These are phyloP conservation scores for Bubo blakistoni DNA, from an alignment of 2,113 vertebrate species.

Conservation along the genomic window DNA sequence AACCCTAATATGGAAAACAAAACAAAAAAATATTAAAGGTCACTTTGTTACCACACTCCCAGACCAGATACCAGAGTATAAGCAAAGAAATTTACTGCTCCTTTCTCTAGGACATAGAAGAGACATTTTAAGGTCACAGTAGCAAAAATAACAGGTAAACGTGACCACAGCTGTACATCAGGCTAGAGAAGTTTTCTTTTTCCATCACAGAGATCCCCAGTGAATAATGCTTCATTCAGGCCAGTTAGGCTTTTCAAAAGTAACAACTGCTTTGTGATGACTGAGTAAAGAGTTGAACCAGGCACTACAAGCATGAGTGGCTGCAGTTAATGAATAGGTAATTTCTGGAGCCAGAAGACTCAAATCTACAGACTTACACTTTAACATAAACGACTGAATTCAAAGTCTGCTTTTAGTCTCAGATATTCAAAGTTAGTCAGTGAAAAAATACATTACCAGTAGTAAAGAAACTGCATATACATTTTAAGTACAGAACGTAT, in stretches of 20 bases:
- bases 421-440: neutral
- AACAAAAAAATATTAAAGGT: neutral
- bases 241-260: neutral
- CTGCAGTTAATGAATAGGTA: neutral
- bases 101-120: neutral
- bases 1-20: neutral
- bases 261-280: neutral
- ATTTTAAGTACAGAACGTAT: neutral
- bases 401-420: neutral
- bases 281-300: neutral
- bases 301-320: neutral
- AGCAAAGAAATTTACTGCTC: neutral
- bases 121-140: neutral
- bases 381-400: neutral
- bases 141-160: neutral
- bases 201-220: neutral
- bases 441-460: neutral
- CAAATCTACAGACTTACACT: neutral
- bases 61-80: neutral
- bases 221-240: neutral
- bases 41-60: neutral
- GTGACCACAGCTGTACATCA: neutral
- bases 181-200: neutral
- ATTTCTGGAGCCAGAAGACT: neutral
- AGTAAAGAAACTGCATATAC: neutral